A percentile compares a stretch with the other conserved stretches of the same genome.
Conservation (phyloP, 2,797 vertebrate genomes). For the Gephyroberyx darwinii region DNA sequence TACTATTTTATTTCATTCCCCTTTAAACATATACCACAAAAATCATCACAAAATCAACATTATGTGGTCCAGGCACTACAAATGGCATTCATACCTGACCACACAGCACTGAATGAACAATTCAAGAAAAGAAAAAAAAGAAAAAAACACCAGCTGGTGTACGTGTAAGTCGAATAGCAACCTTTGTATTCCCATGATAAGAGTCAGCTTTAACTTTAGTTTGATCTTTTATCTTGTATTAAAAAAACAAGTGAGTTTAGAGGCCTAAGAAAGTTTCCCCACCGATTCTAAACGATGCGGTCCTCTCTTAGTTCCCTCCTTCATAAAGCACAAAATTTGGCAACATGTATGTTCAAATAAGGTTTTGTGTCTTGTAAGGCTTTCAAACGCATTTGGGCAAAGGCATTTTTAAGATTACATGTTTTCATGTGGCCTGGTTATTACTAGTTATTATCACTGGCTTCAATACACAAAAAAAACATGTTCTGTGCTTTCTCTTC, state of each 20-base stretch:
- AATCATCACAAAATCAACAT: conserved; percentile 12
- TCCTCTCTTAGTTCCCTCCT: conserved; percentile 8
- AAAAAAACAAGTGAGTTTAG: conserved; percentile 49
- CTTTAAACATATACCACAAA: conserved; percentile 62
- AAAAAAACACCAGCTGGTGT: conserved; percentile 57
- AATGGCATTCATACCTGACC: conserved; percentile 34
- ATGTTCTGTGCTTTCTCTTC: conserved; percentile 1
- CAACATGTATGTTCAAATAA: conserved; percentile 42
- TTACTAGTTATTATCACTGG: neutral
- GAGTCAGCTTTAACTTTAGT: too few species aligned
- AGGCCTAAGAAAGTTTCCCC: conserved; percentile 23
- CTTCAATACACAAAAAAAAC: neutral
- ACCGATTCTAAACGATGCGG: neutral
- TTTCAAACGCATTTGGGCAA: conserved; percentile 41
- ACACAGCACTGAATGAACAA: conserved; percentile 34
- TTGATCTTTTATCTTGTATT: conserved; percentile 23
- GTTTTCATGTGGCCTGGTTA: conserved; percentile 23
- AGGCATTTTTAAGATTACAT: conserved; percentile 53
- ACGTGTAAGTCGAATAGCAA: conserved; percentile 50
- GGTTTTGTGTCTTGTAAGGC: conserved; percentile 56
- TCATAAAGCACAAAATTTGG: conserved; percentile 49
- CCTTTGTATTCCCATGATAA: conserved; percentile 23
- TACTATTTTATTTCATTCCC: conserved; percentile 65
- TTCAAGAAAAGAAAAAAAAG: conserved; percentile 29
- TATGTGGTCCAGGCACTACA: conserved; percentile 34